Conservation (phyloP, 2,888 invertebrate genomes). For the Yponomeuta plumbellus region DNA sequence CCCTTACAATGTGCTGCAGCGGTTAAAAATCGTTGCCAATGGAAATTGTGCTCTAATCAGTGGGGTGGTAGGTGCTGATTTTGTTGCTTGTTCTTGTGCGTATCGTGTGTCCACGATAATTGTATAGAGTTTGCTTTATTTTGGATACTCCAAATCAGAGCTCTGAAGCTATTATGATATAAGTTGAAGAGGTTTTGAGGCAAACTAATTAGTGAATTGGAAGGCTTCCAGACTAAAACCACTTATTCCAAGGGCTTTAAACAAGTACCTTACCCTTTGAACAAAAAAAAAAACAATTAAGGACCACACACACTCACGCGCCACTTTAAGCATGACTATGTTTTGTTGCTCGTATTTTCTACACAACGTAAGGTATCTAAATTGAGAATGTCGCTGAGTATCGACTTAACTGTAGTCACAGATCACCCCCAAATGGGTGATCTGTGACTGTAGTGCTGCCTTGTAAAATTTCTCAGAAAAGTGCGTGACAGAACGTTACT, state of each 20-base stretch:
- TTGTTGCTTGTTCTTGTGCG: slow-evolving; percentile 24
- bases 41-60: slow-evolving; percentile 40
- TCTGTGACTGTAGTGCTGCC: no score
- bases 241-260: neutral
- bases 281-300: neutral
- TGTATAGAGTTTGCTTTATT: slow-evolving; percentile 52
- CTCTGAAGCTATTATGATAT: slow-evolving; percentile 36
- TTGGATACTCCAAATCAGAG: slow-evolving; percentile 48
- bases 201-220: slow-evolving; percentile 7
- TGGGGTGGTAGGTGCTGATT: slow-evolving; percentile 31
- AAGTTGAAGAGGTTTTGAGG: neutral
- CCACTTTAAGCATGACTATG: no score
- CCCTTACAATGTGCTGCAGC: slow-evolving; percentile 70
- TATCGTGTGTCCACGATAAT: slow-evolving; percentile 41
- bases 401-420: no score
- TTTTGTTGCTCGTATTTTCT: no score
- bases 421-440: no score
- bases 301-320: neutral
- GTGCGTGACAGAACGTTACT: no score
- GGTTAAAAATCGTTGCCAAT: slow-evolving; percentile 46
- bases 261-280: neutral
- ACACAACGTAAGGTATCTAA: no score
- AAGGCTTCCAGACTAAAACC: neutral
- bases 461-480: no score
- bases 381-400: no score